These are phyloP conservation scores for Coronaproctus castanopsis DNA, from an alignment of 2,888 invertebrate genomes.

Conservation along the genomic window DNA sequence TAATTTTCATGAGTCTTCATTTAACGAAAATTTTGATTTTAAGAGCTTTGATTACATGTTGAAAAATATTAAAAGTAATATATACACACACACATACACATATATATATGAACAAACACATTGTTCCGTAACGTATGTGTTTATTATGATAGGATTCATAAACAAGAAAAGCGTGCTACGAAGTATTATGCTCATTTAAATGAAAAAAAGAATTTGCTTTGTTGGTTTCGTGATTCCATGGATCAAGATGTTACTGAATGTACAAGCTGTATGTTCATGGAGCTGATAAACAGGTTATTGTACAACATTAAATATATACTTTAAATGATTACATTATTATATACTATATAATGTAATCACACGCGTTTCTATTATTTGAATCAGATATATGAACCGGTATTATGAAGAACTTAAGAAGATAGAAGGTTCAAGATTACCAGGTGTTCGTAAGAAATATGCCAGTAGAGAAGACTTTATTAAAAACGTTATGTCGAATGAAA, in stretches of 20 bases:
- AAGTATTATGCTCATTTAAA: not conserved
- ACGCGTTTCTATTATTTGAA: too few relatives aligned
- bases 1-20: too few relatives aligned
- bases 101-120: too few relatives aligned
- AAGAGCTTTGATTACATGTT: too few relatives aligned
- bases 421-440: not conserved
- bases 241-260: not conserved
- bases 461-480: not conserved
- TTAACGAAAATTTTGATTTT: too few relatives aligned
- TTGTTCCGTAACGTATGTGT: too few relatives aligned
- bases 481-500: not conserved
- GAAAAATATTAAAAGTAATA: too few relatives aligned
- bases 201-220: not conserved
- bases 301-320: too few relatives aligned
- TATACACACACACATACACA: too few relatives aligned
- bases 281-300: not conserved
- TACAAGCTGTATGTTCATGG: not conserved
- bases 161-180: not conserved
- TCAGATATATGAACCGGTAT: not conserved
- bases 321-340: too few relatives aligned
- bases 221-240: not conserved
- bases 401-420: not conserved
- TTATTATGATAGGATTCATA: not conserved
- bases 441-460: not conserved
- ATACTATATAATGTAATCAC: too few relatives aligned